These are phyloP conservation scores for Chaetophractus vellerosus DNA, from an alignment of 2,797 vertebrate genomes.

Conservation along the genomic window DNA sequence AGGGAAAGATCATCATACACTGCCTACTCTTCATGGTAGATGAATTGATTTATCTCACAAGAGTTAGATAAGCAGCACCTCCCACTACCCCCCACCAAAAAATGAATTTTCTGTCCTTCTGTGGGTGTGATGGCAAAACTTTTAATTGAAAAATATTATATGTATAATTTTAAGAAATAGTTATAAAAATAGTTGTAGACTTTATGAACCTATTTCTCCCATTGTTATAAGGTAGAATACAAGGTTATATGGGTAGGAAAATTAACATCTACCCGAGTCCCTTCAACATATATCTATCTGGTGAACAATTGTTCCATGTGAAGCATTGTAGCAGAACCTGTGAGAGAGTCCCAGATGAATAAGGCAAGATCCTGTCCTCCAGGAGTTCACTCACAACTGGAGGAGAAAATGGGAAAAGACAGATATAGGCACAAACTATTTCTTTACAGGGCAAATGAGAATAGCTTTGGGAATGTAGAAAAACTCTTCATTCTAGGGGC, in stretches of 20 bases:
- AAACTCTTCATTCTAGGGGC: not conserved
- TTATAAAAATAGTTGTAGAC: not conserved
- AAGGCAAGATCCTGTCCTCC: not conserved
- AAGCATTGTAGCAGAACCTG: not conserved
- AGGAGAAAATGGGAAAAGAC: not conserved
- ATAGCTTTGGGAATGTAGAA: not conserved
- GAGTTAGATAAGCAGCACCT: not conserved
- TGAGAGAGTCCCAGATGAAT: not conserved
- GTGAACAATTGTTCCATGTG: not conserved
- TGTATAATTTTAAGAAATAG: not conserved
- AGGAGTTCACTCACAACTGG: not conserved
- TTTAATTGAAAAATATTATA: constrained; percentile 13
- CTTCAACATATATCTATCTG: not conserved
- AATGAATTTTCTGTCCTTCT: not conserved
- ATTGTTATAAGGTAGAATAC: not conserved
- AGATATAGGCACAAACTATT: not conserved
- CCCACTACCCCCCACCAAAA: not conserved
- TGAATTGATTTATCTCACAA: not conserved
- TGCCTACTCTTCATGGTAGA: not conserved
- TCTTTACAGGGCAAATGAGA: not conserved
- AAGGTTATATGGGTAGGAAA: not conserved
- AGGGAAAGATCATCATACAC: not conserved
- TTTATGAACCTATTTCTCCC: not conserved
- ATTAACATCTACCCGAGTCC: not conserved
- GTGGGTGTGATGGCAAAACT: not conserved